Evolutionary conservation across 2,113 vertebrate species (phyloP).

Genomic region (Zosterops lateralis): DNA sequence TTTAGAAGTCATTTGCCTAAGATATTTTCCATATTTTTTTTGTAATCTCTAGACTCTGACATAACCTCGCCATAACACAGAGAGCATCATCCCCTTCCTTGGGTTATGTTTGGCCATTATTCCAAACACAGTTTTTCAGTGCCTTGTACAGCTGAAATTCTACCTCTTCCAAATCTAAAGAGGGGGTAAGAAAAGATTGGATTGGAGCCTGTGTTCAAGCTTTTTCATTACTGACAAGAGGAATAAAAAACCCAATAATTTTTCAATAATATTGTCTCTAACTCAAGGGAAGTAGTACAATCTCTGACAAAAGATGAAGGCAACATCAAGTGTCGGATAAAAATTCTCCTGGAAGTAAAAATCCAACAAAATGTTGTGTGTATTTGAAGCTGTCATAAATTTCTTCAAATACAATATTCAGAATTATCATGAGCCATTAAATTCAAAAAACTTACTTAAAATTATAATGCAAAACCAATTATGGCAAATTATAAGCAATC

Average conservation of each 20-base stretch:
- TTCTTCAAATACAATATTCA: background rate
- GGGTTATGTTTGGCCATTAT: background rate
- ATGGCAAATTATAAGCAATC: background rate
- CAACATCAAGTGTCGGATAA: background rate
- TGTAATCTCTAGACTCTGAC: background rate
- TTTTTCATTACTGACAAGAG: background rate
- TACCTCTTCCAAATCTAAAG: background rate
- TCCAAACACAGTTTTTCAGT: background rate
- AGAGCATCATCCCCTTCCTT: background rate
- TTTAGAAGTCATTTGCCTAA: background rate
- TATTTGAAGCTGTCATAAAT: background rate
- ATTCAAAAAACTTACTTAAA: background rate
- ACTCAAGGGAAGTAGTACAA: background rate
- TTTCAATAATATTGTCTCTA: background rate
- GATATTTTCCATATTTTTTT: background rate
- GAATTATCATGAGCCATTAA: background rate
- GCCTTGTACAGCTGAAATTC: background rate
- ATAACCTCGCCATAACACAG: background rate
- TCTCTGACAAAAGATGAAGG: background rate
- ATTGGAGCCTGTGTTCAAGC: background rate
- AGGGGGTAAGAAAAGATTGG: accelerated
- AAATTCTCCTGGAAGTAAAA: background rate
- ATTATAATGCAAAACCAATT: background rate
- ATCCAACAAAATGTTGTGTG: background rate
- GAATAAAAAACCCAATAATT: accelerated